phyloP scores from a whole-genome alignment of 2,113 vertebrate species.

The Xiphorhynchus elegans region DNA sequence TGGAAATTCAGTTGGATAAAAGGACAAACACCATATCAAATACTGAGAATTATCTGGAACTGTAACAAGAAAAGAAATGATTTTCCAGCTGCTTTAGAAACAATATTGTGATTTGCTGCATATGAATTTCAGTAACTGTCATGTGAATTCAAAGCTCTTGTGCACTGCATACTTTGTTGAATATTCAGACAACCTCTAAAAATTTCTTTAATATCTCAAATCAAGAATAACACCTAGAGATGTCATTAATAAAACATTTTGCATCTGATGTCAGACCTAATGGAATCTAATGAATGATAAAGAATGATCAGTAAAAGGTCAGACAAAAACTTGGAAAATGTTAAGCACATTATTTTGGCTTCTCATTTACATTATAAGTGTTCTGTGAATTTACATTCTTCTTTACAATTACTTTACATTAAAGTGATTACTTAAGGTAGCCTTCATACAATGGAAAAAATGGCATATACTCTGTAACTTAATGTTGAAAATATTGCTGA shows the following conservation, averaged over 20 bases:
- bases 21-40: not conserved
- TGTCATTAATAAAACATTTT: slow-evolving; percentile 40
- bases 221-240: not conserved
- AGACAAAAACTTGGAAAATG: slow-evolving; percentile 5
- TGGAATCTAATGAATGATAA: not conserved
- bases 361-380: slow-evolving; percentile 12
- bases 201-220: not conserved
- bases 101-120: not conserved
- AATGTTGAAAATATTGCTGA: not conserved
- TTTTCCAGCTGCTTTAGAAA: not conserved
- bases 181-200: not conserved
- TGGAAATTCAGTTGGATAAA: not conserved
- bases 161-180: not conserved
- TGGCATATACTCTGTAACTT: not conserved
- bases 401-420: not conserved
- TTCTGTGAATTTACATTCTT: not conserved
- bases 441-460: not conserved
- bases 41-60: not conserved
- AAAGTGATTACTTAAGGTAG: not conserved
- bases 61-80: not conserved
- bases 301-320: slow-evolving; percentile 34
- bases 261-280: not conserved
- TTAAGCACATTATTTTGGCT: not conserved
- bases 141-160: not conserved
- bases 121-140: not conserved